These are phyloP conservation scores for Halcyon smyrnensis DNA, from an alignment of 2,797 vertebrate species.

Conservation along the genomic window DNA sequence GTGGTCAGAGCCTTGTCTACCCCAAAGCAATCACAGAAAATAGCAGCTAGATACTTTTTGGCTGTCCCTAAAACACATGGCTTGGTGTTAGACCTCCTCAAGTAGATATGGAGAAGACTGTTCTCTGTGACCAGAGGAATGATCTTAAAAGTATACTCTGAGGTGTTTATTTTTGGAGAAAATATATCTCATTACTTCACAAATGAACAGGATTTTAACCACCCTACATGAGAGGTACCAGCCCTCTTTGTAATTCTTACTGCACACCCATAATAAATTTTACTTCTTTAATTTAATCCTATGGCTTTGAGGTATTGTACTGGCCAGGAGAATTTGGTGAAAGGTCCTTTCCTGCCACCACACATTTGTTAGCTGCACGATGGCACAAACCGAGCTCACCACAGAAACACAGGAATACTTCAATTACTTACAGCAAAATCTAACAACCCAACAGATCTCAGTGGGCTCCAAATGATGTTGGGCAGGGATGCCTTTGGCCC, in stretches of 20 bases:
- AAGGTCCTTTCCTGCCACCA: not conserved
- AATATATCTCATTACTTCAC: not conserved
- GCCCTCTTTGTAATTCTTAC: not conserved
- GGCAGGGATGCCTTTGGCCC: not conserved
- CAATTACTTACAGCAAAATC: not conserved
- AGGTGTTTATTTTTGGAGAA: not conserved
- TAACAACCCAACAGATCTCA: not conserved
- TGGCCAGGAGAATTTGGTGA: not conserved
- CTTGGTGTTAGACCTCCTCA: not conserved
- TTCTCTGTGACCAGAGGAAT: not conserved
- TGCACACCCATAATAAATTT: not conserved
- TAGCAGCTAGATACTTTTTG: not conserved
- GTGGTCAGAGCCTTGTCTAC: not conserved
- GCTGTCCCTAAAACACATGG: not conserved
- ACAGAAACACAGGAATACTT: not conserved
- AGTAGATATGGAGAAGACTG: not conserved
- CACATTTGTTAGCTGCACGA: not conserved
- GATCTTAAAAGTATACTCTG: not conserved
- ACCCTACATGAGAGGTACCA: not conserved
- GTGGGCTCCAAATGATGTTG: accelerated
- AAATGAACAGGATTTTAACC: not conserved
- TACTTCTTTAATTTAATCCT: not conserved
- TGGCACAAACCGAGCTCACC: not conserved
- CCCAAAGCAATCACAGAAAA: not conserved
- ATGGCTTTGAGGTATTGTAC: not conserved